Percentiles rank a stretch among this genome's conserved stretches.
phyloP scores from a whole-genome alignment of 2,113 vertebrate species.

The Malurus elegans region DNA sequence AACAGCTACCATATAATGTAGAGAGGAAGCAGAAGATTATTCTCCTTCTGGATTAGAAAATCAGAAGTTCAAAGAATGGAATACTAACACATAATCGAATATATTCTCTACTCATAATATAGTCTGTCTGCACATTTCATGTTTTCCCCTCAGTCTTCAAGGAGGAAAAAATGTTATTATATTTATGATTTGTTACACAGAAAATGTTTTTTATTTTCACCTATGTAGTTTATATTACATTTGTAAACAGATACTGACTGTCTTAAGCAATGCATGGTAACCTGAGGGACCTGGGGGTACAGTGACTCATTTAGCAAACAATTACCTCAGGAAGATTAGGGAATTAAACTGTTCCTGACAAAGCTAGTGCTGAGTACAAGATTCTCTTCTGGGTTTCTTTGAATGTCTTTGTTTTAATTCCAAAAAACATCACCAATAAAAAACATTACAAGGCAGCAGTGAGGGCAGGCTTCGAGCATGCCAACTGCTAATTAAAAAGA shows the following conservation, averaged over 20 bases:
- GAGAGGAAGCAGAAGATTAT: background rate
- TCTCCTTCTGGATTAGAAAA: background rate
- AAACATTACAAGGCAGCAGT: background rate
- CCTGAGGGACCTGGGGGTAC: background rate
- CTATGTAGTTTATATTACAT: conserved; percentile 54
- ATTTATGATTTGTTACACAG: background rate
- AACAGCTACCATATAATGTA: background rate
- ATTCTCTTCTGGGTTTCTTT: background rate
- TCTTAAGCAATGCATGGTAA: conserved; percentile 23
- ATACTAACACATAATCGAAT: background rate
- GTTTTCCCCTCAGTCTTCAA: conserved; percentile 5
- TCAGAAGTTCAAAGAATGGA: background rate
- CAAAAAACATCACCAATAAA: background rate
- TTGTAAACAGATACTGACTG: conserved; percentile 49
- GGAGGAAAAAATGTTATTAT: background rate
- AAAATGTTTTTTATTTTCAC: conserved; percentile 46
- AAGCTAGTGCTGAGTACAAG: background rate
- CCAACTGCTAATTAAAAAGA: background rate
- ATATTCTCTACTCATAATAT: background rate
- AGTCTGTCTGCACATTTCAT: background rate
- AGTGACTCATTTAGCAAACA: conserved; percentile 53
- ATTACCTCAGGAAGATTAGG: conserved; percentile 46
- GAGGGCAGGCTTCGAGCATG: background rate
- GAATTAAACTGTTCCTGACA: conserved; percentile 45
- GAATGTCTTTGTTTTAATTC: background rate